These are phyloP conservation scores for Zaprionus lachaisei DNA, from an alignment of 1,140 invertebrate species.

Conservation along the genomic window DNA sequence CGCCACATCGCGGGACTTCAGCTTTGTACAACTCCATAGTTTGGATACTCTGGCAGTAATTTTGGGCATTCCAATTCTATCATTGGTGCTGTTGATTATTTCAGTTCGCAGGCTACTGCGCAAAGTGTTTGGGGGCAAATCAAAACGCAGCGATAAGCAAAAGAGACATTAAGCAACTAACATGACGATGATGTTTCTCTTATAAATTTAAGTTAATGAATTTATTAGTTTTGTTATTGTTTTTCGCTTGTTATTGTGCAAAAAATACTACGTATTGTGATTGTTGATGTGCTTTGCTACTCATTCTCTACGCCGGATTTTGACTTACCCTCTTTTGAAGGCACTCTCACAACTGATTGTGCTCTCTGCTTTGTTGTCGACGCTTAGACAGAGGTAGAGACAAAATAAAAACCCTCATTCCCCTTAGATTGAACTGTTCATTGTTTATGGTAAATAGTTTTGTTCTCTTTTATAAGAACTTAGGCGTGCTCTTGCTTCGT, in stretches of 20 bases:
- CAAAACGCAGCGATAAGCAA: conserved; percentile 27
- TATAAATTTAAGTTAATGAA: background rate
- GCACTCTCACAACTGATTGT: background rate
- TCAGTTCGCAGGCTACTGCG: conserved; percentile 20
- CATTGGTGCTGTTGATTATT: conserved; percentile 20
- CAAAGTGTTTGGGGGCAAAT: conserved; percentile 6
- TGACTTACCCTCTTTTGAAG: no score
- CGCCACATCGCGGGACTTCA: conserved; percentile 55
- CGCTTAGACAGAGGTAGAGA: background rate
- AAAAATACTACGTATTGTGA: background rate
- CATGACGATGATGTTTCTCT: background rate
- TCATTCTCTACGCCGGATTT: background rate
- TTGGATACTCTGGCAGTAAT: conserved; percentile 84
- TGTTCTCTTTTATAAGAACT: background rate
- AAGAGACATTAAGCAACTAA: conserved; percentile 40
- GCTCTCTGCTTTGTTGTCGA: no score
- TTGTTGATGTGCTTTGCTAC: background rate
- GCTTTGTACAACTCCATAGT: conserved; percentile 85
- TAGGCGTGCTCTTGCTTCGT: background rate
- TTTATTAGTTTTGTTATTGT: background rate
- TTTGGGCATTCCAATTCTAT: conserved; percentile 35
- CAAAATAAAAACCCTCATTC: no score
- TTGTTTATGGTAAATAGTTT: background rate
- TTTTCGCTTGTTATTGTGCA: background rate
- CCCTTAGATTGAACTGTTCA: background rate